Conservation (phyloP, 2,797 vertebrate genomes). For the Iguana delicatissima region DNA sequence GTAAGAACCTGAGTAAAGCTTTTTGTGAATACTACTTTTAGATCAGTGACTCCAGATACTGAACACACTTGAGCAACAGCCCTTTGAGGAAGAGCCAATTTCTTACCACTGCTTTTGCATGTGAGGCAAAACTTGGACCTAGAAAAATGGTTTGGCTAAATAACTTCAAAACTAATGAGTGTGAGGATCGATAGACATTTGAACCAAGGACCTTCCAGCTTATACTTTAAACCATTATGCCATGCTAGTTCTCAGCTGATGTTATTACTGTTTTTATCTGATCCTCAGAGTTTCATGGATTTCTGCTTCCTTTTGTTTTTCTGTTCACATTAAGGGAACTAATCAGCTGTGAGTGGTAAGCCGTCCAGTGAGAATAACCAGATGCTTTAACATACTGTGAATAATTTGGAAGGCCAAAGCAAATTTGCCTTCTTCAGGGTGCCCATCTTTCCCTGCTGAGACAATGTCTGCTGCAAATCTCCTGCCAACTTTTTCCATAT, state of each 20-base stretch:
- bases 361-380: slow-evolving; percentile 23
- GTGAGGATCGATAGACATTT: not conserved
- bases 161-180: not conserved
- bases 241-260: not conserved
- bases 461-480: slow-evolving; percentile 49
- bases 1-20: not conserved
- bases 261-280: not conserved
- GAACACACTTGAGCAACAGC: not conserved
- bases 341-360: slow-evolving; percentile 51
- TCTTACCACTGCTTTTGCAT: not conserved
- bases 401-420: slow-evolving; percentile 50
- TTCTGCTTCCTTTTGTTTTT: not conserved
- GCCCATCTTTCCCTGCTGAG: slow-evolving; percentile 55
- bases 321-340: slow-evolving; percentile 33
- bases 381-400: slow-evolving; percentile 38
- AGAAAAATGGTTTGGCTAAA: not conserved
- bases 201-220: not conserved
- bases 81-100: not conserved
- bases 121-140: not conserved
- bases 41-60: not conserved
- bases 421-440: slow-evolving; percentile 47
- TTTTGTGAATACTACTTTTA: not conserved
- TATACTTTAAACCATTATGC: not conserved
- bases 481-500: slow-evolving; percentile 41
- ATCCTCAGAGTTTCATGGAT: not conserved